These are phyloP conservation scores for Andrena chrysosceles DNA, from an alignment of 2,888 invertebrate genomes.

Conservation along the genomic window DNA sequence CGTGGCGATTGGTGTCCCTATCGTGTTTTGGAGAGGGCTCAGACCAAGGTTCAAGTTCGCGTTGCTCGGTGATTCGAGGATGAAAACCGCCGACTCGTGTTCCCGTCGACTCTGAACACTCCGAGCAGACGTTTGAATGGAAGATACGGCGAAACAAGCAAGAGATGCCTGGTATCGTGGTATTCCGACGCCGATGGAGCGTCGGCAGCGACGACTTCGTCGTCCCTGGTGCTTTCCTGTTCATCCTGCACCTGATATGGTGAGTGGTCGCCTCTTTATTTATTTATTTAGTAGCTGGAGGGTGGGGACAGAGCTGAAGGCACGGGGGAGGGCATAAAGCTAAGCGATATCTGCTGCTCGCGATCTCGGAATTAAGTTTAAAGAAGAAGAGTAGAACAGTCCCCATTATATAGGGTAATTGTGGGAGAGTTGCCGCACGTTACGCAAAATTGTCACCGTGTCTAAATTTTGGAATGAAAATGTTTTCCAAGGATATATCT, in stretches of 20 bases:
- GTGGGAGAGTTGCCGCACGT: no score
- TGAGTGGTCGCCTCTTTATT: constrained; percentile 84
- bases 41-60: constrained; percentile 35
- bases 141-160: constrained; percentile 30
- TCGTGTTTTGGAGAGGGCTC: constrained; percentile 36
- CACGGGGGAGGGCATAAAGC: no score
- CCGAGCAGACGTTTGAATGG: constrained; percentile 58
- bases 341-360: no score
- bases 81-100: constrained; percentile 4
- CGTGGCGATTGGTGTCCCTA: constrained; percentile 38
- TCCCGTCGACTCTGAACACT: constrained; percentile 14
- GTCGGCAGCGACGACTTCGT: constrained; percentile 95
- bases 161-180: constrained; percentile 93
- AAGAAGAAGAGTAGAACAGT: not conserved
- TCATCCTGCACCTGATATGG: constrained; percentile 92
- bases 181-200: constrained; percentile 94
- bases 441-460: no score
- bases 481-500: no score
- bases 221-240: constrained; percentile 92
- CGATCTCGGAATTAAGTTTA: not conserved
- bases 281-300: not conserved
- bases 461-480: no score
- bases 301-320: no score
- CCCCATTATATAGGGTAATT: no score
- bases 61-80: constrained; percentile 55